phyloP scores from a whole-genome alignment of 2,113 vertebrate species.

The Etheostoma spectabile region DNA sequence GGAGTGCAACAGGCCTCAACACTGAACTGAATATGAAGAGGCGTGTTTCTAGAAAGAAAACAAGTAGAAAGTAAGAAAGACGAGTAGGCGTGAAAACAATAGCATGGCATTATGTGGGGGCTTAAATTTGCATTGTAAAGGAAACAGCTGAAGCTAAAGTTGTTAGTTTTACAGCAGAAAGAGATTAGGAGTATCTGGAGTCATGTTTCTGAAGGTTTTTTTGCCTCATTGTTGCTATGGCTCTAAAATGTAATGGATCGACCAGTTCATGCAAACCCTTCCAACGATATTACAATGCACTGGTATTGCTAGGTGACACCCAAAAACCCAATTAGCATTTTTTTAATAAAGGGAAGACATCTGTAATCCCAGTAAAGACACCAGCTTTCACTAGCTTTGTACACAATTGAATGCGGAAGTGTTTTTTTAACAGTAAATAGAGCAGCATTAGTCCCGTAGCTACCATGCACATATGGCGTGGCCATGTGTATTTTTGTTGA shows the following conservation, averaged over 20 bases:
- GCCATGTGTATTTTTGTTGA: no score
- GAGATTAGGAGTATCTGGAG: background rate
- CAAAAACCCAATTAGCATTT: background rate
- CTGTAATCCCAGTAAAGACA: no score
- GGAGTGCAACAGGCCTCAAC: background rate
- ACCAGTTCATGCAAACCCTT: background rate
- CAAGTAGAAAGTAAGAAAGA: background rate
- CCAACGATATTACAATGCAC: rapidly evolving
- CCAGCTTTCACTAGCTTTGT: no score
- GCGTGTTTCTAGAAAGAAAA: background rate
- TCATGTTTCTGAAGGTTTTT: background rate
- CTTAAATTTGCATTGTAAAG: conserved; percentile 1
- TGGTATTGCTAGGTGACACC: background rate
- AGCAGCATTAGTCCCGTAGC: no score
- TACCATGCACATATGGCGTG: no score
- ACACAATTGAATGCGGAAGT: no score
- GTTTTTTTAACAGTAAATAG: no score
- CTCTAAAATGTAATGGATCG: background rate
- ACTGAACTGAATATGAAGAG: background rate
- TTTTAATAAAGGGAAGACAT: background rate
- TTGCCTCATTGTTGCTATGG: background rate
- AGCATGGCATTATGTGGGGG: background rate
- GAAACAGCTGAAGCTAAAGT: background rate
- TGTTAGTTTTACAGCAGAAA: background rate
- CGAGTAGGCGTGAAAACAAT: background rate